Conservation (phyloP, 1,140 invertebrate species). For the Eumaeus atala region DNA sequence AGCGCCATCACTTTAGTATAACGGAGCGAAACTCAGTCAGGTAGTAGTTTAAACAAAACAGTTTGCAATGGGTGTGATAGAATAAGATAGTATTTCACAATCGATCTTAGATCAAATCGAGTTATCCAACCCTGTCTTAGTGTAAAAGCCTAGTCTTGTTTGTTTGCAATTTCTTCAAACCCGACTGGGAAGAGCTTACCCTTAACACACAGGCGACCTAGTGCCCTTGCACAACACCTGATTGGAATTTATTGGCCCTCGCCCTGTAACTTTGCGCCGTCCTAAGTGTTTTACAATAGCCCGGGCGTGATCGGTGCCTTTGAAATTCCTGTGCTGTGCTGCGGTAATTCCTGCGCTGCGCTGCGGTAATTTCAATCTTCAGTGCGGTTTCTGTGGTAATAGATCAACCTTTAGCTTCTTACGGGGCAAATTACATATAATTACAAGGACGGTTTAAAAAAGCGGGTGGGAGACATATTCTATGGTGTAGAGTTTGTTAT, state of each 20-base stretch:
- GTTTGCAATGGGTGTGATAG: too few species aligned
- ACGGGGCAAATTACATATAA: background rate
- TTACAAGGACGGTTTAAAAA: background rate
- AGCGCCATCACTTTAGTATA: too few species aligned
- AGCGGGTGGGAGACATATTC: too few species aligned
- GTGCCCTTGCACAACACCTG: slow-evolving; percentile 44
- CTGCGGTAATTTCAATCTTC: slow-evolving; percentile 7
- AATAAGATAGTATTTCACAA: too few species aligned
- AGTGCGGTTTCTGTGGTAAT: background rate
- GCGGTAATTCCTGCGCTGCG: slow-evolving; percentile 2
- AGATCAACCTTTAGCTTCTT: slow-evolving; percentile 7
- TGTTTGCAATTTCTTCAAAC: too few species aligned
- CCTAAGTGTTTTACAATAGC: slow-evolving; percentile 28
- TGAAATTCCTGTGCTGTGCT: slow-evolving; percentile 9
- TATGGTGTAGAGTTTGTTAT: too few species aligned
- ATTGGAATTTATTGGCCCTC: slow-evolving; percentile 55
- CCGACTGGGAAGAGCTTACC: too few species aligned
- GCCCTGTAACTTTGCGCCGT: slow-evolving; percentile 39
- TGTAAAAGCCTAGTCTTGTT: too few species aligned
- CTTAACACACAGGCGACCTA: slow-evolving; percentile 47
- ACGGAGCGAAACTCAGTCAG: too few species aligned
- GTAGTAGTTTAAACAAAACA: too few species aligned
- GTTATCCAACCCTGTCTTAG: too few species aligned
- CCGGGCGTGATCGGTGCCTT: slow-evolving; percentile 26
- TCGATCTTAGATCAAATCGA: too few species aligned